phyloP scores from a whole-genome alignment of 92 coral and sea anemone genomes.

The Palythoa grandis region DNA sequence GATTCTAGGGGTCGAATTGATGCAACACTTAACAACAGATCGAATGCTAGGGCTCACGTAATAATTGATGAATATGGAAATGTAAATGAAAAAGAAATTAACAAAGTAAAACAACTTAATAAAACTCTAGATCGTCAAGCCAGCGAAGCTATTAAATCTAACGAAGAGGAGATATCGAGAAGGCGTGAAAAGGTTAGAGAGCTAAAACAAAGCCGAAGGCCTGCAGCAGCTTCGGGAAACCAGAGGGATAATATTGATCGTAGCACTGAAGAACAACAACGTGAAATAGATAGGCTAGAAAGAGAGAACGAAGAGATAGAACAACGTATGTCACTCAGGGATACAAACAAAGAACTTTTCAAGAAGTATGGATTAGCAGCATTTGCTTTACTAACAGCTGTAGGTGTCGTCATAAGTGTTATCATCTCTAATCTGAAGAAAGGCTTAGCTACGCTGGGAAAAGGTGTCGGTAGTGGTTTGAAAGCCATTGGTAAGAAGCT shows the following conservation, averaged over 20 bases:
- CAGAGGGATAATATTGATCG: slow-evolving; percentile 24
- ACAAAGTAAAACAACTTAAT: background rate
- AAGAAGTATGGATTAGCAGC: slow-evolving; percentile 62
- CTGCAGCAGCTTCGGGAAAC: slow-evolving; percentile 1
- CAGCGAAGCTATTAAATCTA: background rate
- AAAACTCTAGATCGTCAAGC: background rate
- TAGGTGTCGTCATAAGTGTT: slow-evolving; percentile 55
- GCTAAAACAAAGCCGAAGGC: background rate
- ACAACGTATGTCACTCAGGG: slow-evolving; percentile 46
- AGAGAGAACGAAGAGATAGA: slow-evolving; percentile 50
- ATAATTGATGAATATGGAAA: slow-evolving; percentile 15
- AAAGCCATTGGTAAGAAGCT: slow-evolving; percentile 52
- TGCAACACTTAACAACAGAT: slow-evolving; percentile 39
- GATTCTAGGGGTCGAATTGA: slow-evolving; percentile 9
- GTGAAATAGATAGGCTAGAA: slow-evolving; percentile 34
- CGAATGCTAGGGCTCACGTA: slow-evolving; percentile 19
- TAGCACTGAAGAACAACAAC: background rate
- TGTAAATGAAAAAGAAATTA: background rate
- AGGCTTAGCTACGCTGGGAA: slow-evolving; percentile 44
- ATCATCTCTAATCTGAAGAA: slow-evolving; percentile 42
- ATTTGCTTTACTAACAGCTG: slow-evolving; percentile 48
- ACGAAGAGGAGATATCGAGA: background rate
- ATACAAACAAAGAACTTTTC: slow-evolving; percentile 37
- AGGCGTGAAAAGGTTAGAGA: background rate
- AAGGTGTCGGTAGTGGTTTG: slow-evolving; percentile 62